Conservation (phyloP, 1,140 invertebrate genomes). For the Nebria ingens region DNA sequence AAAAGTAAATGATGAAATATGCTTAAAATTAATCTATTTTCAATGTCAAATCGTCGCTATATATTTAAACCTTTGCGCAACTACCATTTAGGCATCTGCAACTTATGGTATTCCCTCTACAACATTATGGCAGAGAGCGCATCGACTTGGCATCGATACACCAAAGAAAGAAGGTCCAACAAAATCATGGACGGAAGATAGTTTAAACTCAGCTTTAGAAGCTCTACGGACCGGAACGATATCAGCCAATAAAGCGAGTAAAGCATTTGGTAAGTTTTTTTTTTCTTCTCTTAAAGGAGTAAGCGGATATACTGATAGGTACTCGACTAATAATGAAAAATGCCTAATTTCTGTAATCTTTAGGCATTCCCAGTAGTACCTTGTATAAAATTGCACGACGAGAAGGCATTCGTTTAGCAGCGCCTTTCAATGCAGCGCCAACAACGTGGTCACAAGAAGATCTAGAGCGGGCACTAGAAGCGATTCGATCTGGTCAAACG, state of each 20-base stretch:
- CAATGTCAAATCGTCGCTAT: background rate
- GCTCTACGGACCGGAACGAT: constrained; percentile 71
- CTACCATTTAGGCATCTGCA: constrained; percentile 46
- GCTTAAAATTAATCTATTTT: constrained; percentile 6
- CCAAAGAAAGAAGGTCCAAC: constrained; percentile 79
- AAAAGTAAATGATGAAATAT: constrained; percentile 47
- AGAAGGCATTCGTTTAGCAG: constrained; percentile 76
- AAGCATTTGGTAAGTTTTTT: constrained; percentile 59
- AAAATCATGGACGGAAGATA: constrained; percentile 79
- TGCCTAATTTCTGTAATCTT: constrained; percentile 13
- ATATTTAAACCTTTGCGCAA: background rate
- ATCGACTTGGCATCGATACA: constrained; percentile 75
- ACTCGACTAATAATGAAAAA: background rate
- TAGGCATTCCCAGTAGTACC: constrained; percentile 75
- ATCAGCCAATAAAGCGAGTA: constrained; percentile 82
- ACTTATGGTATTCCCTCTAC: constrained; percentile 82
- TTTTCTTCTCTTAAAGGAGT: too few species aligned
- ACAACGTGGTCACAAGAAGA: constrained; percentile 80
- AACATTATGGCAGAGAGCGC: constrained; percentile 80
- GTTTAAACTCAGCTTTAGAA: constrained; percentile 66
- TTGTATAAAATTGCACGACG: constrained; percentile 81
- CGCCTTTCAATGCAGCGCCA: constrained; percentile 80
- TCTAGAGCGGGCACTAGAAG: constrained; percentile 68
- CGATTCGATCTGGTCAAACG: constrained; percentile 67
- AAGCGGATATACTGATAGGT: background rate